Percentiles rank a stretch among this genome's conserved stretches.
Conservation (phyloP, 2,888 invertebrate species). For the Neuroscelio doddi region DNA sequence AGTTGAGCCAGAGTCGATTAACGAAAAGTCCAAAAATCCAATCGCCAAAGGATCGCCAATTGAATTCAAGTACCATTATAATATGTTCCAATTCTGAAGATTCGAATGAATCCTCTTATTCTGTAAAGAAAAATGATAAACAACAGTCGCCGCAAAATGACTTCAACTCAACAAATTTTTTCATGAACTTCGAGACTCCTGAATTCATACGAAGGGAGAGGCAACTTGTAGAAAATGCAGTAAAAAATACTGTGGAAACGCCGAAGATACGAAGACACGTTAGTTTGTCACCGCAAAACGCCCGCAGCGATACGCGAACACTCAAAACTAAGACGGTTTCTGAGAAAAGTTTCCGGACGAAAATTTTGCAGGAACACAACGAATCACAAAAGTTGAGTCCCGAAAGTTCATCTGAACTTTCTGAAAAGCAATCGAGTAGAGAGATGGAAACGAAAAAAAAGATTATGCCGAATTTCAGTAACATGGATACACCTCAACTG, state of each 20-base stretch:
- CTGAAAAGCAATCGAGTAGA: constrained; percentile 22
- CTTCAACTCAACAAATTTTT: no score
- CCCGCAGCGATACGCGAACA: constrained; percentile 21
- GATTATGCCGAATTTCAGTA: constrained; percentile 67
- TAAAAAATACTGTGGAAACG: background rate
- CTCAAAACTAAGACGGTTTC: constrained; percentile 53
- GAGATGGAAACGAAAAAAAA: no score
- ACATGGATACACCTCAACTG: constrained; percentile 74
- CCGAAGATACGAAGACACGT: constrained; percentile 17
- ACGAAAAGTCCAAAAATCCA: constrained; percentile 1
- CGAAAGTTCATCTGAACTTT: constrained; percentile 12
- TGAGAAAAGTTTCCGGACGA: constrained; percentile 21
- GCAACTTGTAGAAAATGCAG: background rate
- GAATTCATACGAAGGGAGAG: background rate
- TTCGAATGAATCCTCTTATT: no score
- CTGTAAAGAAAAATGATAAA: no score
- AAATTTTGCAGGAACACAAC: constrained; percentile 23
- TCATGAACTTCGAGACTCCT: background rate
- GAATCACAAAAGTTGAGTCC: background rate
- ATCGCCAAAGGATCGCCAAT: background rate
- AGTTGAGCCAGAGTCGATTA: no score
- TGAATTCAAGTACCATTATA: constrained; percentile 44
- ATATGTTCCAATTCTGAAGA: constrained; percentile 46
- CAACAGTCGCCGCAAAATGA: no score
- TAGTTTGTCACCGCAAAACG: background rate